phyloP scores from a whole-genome alignment of 1,140 invertebrate genomes.

The Branchinecta lindahli region DNA sequence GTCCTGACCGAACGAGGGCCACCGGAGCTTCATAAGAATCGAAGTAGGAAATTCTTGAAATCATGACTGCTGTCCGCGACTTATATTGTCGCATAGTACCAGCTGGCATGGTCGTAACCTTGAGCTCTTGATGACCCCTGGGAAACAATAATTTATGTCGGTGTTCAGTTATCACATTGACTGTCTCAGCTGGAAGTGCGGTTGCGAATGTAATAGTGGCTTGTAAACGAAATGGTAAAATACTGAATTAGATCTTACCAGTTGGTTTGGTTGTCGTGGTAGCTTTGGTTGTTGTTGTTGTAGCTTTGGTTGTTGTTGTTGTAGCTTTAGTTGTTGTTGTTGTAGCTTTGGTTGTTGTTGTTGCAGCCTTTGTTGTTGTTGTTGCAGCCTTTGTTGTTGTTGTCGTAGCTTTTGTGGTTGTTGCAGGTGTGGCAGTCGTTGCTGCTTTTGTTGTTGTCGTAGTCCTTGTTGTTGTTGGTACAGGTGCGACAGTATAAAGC shows the following conservation, averaged over 20 bases:
- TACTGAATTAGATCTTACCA: neutral
- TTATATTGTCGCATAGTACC: no score
- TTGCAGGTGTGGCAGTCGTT: neutral
- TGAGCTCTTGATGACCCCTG: no score
- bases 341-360: no score
- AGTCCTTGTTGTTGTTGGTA: neutral
- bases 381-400: neutral
- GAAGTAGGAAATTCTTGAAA: no score
- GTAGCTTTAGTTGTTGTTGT: neutral
- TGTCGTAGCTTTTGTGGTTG: neutral
- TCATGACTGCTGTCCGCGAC: no score
- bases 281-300: neutral
- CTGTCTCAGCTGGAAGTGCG: no score
- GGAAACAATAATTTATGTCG: no score
- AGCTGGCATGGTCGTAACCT: no score
- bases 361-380: no score
- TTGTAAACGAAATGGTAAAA: neutral
- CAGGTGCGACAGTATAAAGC: neutral
- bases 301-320: neutral
- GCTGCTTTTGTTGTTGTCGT: neutral
- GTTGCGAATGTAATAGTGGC: neutral
- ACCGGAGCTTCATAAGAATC: no score
- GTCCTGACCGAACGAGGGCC: no score
- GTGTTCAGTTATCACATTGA: no score
- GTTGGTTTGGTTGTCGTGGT: neutral